phyloP scores from a whole-genome alignment of 2,888 invertebrate genomes.

The Panzeria rudis region DNA sequence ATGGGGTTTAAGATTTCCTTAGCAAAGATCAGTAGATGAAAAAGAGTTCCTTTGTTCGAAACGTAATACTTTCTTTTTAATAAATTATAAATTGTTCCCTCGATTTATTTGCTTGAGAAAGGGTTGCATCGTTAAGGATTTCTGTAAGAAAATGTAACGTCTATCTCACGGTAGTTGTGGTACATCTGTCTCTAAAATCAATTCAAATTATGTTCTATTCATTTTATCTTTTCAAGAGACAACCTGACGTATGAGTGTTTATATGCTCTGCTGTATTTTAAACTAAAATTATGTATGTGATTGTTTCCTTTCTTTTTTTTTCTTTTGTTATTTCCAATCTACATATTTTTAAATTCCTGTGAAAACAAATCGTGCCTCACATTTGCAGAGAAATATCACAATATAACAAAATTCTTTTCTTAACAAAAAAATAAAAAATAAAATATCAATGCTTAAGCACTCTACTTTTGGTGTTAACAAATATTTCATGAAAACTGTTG shows the following conservation, averaged over 20 bases:
- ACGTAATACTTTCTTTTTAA: slow-evolving; percentile 44
- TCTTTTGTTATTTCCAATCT: slow-evolving; percentile 38
- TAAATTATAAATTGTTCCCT: slow-evolving; percentile 22
- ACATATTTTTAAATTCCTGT: slow-evolving; percentile 31
- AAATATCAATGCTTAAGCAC: neutral
- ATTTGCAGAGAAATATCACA: slow-evolving; percentile 76
- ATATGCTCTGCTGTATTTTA: slow-evolving; percentile 24
- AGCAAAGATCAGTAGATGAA: slow-evolving; percentile 37
- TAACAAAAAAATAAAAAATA: neutral
- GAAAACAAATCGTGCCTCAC: slow-evolving; percentile 36
- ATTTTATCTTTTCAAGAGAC: slow-evolving; percentile 15
- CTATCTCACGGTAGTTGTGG: slow-evolving; percentile 46
- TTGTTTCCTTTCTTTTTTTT: slow-evolving; percentile 17
- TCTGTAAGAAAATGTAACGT: slow-evolving; percentile 21
- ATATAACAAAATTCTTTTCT: slow-evolving; percentile 55
- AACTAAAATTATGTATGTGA: slow-evolving; percentile 39
- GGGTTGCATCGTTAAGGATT: slow-evolving; percentile 54
- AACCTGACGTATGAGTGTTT: slow-evolving; percentile 12
- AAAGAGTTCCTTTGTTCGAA: slow-evolving; percentile 2
- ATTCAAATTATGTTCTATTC: slow-evolving; percentile 43
- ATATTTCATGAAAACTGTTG: no score
- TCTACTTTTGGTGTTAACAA: neutral
- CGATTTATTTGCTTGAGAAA: slow-evolving; percentile 16
- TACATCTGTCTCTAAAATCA: slow-evolving; percentile 67
- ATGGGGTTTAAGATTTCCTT: neutral